These are phyloP conservation scores for Papilio gigon DNA, from an alignment of 2,888 invertebrate species.

Conservation along the genomic window DNA sequence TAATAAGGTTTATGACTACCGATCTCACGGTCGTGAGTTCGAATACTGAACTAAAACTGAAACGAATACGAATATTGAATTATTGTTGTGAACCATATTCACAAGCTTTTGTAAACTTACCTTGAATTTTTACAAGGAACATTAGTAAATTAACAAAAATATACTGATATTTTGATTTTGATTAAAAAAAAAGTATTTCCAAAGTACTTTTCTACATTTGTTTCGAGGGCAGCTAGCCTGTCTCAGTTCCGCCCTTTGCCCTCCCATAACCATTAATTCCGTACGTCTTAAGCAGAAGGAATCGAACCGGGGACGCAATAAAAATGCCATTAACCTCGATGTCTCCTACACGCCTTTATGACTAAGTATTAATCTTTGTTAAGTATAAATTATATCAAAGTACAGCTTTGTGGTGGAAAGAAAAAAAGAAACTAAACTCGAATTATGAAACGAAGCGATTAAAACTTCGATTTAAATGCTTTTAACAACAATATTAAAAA, in stretches of 20 bases:
- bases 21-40: too few relatives aligned
- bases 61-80: too few relatives aligned
- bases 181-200: too few relatives aligned
- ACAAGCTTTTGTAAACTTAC: too few relatives aligned
- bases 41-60: too few relatives aligned
- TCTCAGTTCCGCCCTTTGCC: constrained; percentile 30
- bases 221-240: neutral
- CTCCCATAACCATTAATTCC: constrained; percentile 37
- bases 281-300: constrained; percentile 33
- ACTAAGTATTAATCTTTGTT: constrained; percentile 22
- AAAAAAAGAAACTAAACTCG: neutral
- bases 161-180: too few relatives aligned
- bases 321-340: constrained; percentile 37
- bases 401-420: neutral
- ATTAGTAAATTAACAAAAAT: too few relatives aligned
- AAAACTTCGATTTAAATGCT: neutral
- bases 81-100: too few relatives aligned
- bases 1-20: too few relatives aligned
- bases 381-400: constrained; percentile 12
- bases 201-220: constrained; percentile 22
- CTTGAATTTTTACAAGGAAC: too few relatives aligned
- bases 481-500: neutral
- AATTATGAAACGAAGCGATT: neutral
- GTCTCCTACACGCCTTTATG: constrained; percentile 23
- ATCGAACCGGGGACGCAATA: constrained; percentile 21